Evolutionary conservation across 2,113 vertebrate species (phyloP), one percentile per base, ranked within the genome.

Genomic region (Myiopsitta monachus): DNA sequence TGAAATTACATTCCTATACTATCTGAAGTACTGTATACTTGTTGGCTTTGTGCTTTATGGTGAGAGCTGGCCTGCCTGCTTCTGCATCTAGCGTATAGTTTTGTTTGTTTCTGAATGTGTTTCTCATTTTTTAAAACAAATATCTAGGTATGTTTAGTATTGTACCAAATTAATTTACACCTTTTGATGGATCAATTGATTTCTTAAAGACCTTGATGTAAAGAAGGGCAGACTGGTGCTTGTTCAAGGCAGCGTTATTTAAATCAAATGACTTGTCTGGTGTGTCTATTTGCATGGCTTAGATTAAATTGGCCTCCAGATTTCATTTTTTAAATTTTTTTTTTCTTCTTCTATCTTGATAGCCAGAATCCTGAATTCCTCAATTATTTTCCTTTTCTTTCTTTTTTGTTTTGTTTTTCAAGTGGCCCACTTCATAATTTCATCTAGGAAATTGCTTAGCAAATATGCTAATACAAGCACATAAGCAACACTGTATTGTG

Each of bases 401-500:
- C 6, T n/a, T 22, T 26, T 26, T 5, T 27, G 5, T 1, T 6
- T 6, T 18, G 22, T 18, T 28, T 8, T 4, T 39, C 15, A 0
- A 28, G 24, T 31, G 11, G 18, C 43, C 30, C 17, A 41, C 41
- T 62, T 62, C 4, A 27, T 61, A 52, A 23, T 61, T 88, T 81
- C 7, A 30, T 31, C 39, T 69, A 57, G 30, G 44, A 83, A 61
- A 47, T 6, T 55, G 10, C 67, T 73, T 69, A 55, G 33, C 14
- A 77, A 64, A 31, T 27, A 8, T 51, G 27, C 52, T 87, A 75
- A 39, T 54, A 10, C 36, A 82, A 27, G 18, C 39, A 52, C 33
- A 22, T 52, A 67, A 62, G 10, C 24, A 66, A 21, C 0, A 8
- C 41, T 63, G 0, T 43, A 31, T 86, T 68, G 41, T 87, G 28